phyloP scores from a whole-genome alignment of 2,888 invertebrate species.

The Ennomos erosarius region DNA sequence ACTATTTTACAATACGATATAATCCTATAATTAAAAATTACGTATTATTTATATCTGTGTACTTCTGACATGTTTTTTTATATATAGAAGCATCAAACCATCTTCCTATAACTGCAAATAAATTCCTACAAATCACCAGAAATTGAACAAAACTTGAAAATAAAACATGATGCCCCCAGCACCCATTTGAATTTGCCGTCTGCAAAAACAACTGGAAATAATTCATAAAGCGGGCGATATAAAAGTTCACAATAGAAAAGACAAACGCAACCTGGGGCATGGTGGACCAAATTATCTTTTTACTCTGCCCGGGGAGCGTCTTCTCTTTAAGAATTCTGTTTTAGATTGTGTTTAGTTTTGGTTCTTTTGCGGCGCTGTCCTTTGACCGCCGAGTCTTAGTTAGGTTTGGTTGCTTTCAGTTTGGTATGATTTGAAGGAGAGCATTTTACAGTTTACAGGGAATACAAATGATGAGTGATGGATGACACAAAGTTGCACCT shows the following conservation, averaged over 20 bases:
- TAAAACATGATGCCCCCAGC: constrained; percentile 48
- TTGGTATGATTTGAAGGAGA: constrained; percentile 4
- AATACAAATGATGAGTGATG: too few species aligned
- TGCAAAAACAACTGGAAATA: constrained; percentile 80
- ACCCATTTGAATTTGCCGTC: constrained; percentile 69
- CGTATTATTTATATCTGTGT: too few species aligned
- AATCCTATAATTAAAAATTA: too few species aligned
- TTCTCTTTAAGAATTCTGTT: constrained; percentile 83
- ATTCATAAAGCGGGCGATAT: constrained; percentile 80
- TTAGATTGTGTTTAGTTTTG: constrained; percentile 81
- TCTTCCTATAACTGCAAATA: too few species aligned
- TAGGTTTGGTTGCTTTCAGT: constrained; percentile 42
- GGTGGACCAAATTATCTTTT: constrained; percentile 77
- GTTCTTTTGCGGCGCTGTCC: constrained; percentile 73
- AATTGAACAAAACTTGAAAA: too few species aligned
- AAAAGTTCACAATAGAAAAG: constrained; percentile 83
- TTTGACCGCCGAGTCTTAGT: constrained; percentile 71
- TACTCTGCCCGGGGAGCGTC: constrained; percentile 63
- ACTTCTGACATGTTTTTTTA: too few species aligned
- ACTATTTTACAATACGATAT: too few species aligned
- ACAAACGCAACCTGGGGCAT: constrained; percentile 73
- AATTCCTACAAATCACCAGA: too few species aligned
- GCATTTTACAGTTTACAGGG: too few species aligned
- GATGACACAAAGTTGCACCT: too few species aligned
- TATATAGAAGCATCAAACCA: too few species aligned